These are phyloP conservation scores for Procambarus virginalis DNA, from an alignment of 1,140 invertebrate genomes.

Conservation along the genomic window DNA sequence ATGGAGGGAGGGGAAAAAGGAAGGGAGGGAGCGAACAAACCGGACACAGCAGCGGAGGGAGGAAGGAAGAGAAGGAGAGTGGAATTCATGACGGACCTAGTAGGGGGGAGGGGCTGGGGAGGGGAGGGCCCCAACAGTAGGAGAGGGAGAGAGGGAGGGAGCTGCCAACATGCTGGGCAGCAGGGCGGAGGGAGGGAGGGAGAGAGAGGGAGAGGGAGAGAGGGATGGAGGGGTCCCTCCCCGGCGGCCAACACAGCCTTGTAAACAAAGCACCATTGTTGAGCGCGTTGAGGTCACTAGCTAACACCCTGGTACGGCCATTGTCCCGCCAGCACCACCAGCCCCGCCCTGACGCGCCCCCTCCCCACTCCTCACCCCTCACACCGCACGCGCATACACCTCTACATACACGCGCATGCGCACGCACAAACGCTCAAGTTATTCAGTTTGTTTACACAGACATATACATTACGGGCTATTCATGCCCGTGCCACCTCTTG, in stretches of 20 bases:
- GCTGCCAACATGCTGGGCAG: not conserved
- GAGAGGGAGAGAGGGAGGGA: not conserved
- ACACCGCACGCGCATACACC: not conserved
- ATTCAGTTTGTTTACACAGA: too few species aligned
- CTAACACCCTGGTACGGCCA: slow-evolving; percentile 51
- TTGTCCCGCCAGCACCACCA: slow-evolving; percentile 20
- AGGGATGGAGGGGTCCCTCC: not conserved
- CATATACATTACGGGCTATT: too few species aligned
- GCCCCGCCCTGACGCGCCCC: not conserved
- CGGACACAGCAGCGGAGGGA: too few species aligned
- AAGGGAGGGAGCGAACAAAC: too few species aligned
- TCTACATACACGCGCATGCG: slow-evolving; percentile 31
- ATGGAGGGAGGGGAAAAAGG: too few species aligned
- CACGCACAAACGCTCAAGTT: not conserved
- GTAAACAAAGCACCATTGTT: slow-evolving; percentile 62
- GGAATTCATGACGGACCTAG: too few species aligned
- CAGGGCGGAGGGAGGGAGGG: not conserved
- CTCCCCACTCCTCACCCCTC: too few species aligned
- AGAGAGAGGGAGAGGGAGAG: not conserved
- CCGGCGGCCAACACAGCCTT: slow-evolving; percentile 21
- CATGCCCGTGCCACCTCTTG: too few species aligned
- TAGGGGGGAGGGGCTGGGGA: too few species aligned
- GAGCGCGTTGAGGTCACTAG: slow-evolving; percentile 62
- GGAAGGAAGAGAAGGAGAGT: not conserved
- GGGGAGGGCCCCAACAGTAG: too few species aligned